Evolutionary conservation across 2,113 vertebrate species (phyloP).

Genomic region (Helogale parvula): DNA sequence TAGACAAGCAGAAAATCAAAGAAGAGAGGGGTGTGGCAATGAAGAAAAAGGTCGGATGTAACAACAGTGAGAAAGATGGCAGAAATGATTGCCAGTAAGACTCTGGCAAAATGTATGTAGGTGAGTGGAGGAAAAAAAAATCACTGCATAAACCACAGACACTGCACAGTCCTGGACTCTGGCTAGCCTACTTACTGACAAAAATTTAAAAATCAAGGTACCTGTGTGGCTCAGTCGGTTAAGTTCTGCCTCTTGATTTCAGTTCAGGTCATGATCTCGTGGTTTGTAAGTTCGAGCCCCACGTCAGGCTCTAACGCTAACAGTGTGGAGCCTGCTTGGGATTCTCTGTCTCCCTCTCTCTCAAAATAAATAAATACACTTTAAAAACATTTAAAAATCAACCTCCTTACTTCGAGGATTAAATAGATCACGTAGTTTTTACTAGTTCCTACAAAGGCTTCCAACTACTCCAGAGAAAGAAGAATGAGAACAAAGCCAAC

Average conservation of each 20-base stretch:
- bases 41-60: neutral
- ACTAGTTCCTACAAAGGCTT: neutral
- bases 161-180: neutral
- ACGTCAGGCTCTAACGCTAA: too few relatives aligned
- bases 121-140: neutral
- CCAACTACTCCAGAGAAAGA: neutral
- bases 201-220: neutral
- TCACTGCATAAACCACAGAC: neutral
- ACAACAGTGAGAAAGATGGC: neutral
- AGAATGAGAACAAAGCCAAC: neutral
- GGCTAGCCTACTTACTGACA: neutral
- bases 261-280: too few relatives aligned
- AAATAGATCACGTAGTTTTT: neutral
- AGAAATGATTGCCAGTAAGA: neutral
- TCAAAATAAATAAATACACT: too few relatives aligned
- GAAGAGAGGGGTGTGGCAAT: neutral
- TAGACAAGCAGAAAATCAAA: neutral
- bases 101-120: neutral
- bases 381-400: neutral
- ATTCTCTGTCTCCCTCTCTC: too few relatives aligned
- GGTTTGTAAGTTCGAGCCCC: too few relatives aligned
- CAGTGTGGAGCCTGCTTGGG: too few relatives aligned
- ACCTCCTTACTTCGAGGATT: neutral
- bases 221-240: too few relatives aligned
- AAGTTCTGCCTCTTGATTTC: too few relatives aligned